Base-by-base conservation (phyloP, 1,140 invertebrate genomes). In the Aphidius gifuensis region DNA sequence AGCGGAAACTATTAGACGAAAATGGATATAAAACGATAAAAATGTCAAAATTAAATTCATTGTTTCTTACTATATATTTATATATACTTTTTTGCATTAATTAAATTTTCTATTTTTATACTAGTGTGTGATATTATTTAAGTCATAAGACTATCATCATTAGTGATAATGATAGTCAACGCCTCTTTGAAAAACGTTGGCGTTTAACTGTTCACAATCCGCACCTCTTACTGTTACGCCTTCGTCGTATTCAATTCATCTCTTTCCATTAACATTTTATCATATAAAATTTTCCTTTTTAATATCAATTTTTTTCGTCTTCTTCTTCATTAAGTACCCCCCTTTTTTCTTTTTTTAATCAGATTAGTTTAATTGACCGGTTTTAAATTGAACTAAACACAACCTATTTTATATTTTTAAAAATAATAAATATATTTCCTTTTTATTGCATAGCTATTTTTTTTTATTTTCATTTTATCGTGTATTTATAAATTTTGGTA, bases 111-210 rank as follows among this genome's bases (percentile, higher is more conserved):
- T 55, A 4, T 44, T 11, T 44, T 44, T 44, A 44, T 16, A 16
- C 16, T 16, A 16, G 16, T 16, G 16, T 16, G 16, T 16, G 16
- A 16, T 16, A 16, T 16, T 16, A 16, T 16, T 16, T 16, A 16
- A 16, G 16, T 16, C 16, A 16, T 16, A 16, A 16, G 16, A 16
- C 16, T 16, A 16, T 16, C n/a, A 58, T 64, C 58, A 47, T 64
- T 64, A 64, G 58, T n/a, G 63, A 58, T 64, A 64, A 64, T 64
- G 63, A 64, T 64, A 64, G 63, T 45, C 58, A 55, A 57, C 44
- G 63, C 58, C 62, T 54, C 50, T 38, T 45, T 48, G 57, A 40
- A 58, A 58, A 58, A 58, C 46, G 57, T 58, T 45, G 46, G 57
- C 57, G 46, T 47, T 58, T 58, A 58, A 47, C 55, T 16, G 44